These are phyloP conservation scores for Agonopterix alstromeriana DNA, from an alignment of 2,888 invertebrate genomes.

Conservation along the genomic window DNA sequence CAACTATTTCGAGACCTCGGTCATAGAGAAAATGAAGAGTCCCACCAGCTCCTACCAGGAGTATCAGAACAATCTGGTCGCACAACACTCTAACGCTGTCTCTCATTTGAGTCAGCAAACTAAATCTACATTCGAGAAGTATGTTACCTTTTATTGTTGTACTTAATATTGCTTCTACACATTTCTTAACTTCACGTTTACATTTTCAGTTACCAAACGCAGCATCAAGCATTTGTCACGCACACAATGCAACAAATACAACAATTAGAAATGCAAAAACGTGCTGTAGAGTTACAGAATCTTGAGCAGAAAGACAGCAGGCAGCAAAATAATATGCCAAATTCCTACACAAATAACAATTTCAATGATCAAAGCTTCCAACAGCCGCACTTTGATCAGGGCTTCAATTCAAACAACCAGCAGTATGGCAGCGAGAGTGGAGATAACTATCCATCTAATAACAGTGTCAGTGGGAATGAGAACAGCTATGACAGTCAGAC, in stretches of 20 bases:
- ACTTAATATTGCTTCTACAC: not conserved
- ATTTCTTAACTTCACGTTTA: slow-evolving; percentile 5
- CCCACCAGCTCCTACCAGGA: slow-evolving; percentile 92
- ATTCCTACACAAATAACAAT: slow-evolving; percentile 45
- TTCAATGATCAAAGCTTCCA: slow-evolving; percentile 53
- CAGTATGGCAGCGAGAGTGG: slow-evolving; percentile 60
- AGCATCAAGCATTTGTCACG: slow-evolving; percentile 95
- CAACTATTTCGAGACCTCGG: slow-evolving; percentile 88
- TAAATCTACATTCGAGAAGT: slow-evolving; percentile 89
- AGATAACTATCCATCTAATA: slow-evolving; percentile 61
- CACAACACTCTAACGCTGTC: slow-evolving; percentile 87
- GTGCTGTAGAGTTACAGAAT: slow-evolving; percentile 76
- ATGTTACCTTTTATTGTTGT: slow-evolving; percentile 24
- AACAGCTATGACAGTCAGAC: slow-evolving; percentile 67
- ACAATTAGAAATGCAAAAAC: slow-evolving; percentile 87
- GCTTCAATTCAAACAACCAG: slow-evolving; percentile 46
- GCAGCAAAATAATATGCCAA: slow-evolving; percentile 40
- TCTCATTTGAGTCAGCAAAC: slow-evolving; percentile 86
- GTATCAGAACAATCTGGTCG: slow-evolving; percentile 90
- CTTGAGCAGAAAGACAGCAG: slow-evolving; percentile 45
- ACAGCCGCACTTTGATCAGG: slow-evolving; percentile 49
- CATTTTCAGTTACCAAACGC: slow-evolving; percentile 85
- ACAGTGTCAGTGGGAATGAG: slow-evolving; percentile 68
- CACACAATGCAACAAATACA: slow-evolving; percentile 94
- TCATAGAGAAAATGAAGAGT: slow-evolving; percentile 91